A percentile compares a stretch with the other conserved stretches of the same genome.
phyloP scores from a whole-genome alignment of 2,113 vertebrate species.

The Cygnus atratus region DNA sequence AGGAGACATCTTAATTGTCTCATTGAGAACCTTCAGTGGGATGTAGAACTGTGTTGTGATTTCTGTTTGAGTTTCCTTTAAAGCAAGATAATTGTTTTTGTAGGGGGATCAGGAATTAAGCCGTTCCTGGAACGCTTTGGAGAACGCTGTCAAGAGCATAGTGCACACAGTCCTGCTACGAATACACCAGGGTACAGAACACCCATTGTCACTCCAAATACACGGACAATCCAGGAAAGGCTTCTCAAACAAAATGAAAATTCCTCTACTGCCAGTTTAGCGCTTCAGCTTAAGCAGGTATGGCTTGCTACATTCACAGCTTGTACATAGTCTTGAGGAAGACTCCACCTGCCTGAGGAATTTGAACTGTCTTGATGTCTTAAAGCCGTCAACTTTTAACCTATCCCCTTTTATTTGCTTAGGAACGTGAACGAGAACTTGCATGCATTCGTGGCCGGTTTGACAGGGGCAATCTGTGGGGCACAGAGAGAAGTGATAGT shows the following conservation, averaged over 20 bases:
- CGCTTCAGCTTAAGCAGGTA: conserved; percentile 89
- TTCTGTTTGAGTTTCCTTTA: neutral
- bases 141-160: conserved; percentile 85
- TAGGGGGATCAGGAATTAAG: conserved; percentile 84
- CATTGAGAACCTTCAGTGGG: neutral
- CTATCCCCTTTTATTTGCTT: neutral
- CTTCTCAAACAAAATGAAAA: conserved; percentile 79
- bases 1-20: neutral
- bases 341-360: neutral
- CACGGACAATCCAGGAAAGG: conserved; percentile 85
- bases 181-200: conserved; percentile 59
- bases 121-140: conserved; percentile 93
- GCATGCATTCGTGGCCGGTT: conserved; percentile 86
- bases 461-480: conserved; percentile 86
- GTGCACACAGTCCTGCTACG: conserved; percentile 67
- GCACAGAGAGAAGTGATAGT: conserved; percentile 68
- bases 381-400: neutral
- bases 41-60: neutral
- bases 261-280: conserved; percentile 83
- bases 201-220: conserved; percentile 82
- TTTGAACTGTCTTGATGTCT: neutral
- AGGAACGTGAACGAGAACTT: conserved; percentile 93
- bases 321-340: neutral
- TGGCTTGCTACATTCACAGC: neutral
- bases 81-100: conserved; percentile 22